Conservation (phyloP, 2,113 vertebrate species). For the Mustela nigripes region DNA sequence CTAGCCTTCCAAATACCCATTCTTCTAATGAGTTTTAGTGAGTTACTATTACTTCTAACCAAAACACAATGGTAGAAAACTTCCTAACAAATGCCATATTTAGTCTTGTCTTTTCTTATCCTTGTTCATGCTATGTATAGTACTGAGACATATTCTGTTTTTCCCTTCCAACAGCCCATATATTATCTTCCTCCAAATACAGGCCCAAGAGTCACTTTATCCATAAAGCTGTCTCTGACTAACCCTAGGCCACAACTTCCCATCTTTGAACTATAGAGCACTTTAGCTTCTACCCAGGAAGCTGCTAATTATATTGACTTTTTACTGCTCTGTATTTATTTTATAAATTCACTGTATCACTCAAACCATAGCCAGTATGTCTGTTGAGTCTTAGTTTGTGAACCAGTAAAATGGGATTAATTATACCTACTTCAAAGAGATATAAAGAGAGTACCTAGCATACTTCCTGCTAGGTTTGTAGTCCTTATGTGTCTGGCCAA, state of each 20-base stretch:
- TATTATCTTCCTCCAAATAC: neutral
- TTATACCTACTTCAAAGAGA: constrained; percentile 57
- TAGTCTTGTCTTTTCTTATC: constrained; percentile 16
- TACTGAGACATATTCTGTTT: constrained; percentile 14
- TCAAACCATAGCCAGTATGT: constrained; percentile 19
- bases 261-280: constrained; percentile 52
- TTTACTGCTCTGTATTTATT: constrained; percentile 55
- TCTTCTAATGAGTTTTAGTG: neutral
- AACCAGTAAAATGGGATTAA: constrained; percentile 70
- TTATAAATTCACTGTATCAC: constrained; percentile 48
- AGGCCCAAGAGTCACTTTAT: constrained; percentile 40
- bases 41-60: neutral
- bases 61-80: neutral
- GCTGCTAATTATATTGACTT: constrained; percentile 57
- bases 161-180: constrained; percentile 32
- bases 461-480: neutral
- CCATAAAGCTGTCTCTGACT: constrained; percentile 48
- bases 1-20: neutral
- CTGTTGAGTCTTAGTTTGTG: constrained; percentile 50
- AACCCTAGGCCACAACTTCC: constrained; percentile 33
- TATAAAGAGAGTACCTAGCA: constrained; percentile 23
- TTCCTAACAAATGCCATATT: neutral
- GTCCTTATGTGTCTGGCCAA: neutral
- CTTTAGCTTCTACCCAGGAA: constrained; percentile 31
- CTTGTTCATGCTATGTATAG: neutral